Percentiles rank a stretch among this genome's conserved stretches.
phyloP scores from a whole-genome alignment of 2,113 vertebrate genomes.

The Lichenostomus cassidix region DNA sequence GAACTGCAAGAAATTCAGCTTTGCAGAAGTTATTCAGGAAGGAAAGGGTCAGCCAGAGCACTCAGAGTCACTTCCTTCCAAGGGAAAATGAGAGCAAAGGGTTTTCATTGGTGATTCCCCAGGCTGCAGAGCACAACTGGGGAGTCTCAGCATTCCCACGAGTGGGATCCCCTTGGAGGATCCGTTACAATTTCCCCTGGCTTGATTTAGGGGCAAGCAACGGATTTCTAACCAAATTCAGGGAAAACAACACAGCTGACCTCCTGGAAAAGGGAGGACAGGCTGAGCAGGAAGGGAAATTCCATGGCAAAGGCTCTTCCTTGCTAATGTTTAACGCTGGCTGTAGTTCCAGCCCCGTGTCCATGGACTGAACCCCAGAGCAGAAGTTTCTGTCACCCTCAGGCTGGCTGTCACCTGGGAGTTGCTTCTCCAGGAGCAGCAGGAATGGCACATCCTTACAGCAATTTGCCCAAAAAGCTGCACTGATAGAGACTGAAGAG shows the following conservation, averaged over 20 bases:
- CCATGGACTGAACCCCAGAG: not conserved
- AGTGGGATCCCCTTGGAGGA: not conserved
- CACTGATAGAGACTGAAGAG: accelerated
- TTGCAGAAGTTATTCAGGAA: conserved; percentile 9
- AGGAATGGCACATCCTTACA: not conserved
- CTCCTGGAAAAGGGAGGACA: not conserved
- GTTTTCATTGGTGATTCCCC: not conserved
- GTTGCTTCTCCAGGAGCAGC: not conserved
- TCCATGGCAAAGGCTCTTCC: not conserved
- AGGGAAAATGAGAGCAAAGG: not conserved
- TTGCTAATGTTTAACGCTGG: not conserved
- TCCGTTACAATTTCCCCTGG: not conserved
- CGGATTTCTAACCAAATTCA: not conserved
- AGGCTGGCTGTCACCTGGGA: not conserved
- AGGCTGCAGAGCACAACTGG: not conserved
- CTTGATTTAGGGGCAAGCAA: not conserved
- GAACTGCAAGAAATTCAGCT: not conserved
- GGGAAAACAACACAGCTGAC: not conserved
- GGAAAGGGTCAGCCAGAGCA: not conserved
- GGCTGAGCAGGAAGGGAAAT: not conserved
- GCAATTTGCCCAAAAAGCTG: not conserved
- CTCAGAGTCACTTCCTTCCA: not conserved
- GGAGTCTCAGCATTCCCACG: not conserved
- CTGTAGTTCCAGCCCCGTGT: not conserved
- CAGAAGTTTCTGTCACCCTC: not conserved